Evolutionary conservation across 2,797 vertebrate species (phyloP).

Genomic region (Manis pentadactyla): DNA sequence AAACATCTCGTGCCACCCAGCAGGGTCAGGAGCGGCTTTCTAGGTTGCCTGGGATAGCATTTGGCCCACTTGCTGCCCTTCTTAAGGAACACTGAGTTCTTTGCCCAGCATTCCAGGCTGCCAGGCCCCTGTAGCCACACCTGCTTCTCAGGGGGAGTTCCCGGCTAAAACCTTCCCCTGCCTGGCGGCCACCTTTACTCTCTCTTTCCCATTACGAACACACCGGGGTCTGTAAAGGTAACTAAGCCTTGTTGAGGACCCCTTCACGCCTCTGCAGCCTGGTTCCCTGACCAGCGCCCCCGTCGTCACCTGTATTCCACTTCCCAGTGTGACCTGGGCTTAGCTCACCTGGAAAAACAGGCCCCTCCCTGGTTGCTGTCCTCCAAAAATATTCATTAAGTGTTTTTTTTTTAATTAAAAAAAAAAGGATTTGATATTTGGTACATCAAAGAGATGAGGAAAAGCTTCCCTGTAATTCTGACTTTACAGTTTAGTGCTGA

Average conservation of each 20-base stretch:
- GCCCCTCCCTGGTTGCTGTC: not conserved
- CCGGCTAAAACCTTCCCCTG: not conserved
- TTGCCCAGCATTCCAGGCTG: not conserved
- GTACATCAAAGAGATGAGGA: not conserved
- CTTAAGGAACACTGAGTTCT: not conserved
- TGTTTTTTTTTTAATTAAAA: not conserved
- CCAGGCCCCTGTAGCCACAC: no score
- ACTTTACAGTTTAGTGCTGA: not conserved
- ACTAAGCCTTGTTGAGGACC: not conserved
- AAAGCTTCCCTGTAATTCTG: not conserved
- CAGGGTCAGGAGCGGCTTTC: not conserved
- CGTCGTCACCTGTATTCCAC: rapidly evolving
- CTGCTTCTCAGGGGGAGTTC: not conserved
- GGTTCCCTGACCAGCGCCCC: not conserved
- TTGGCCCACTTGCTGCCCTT: not conserved
- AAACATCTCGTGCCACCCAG: no score
- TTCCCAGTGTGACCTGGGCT: not conserved
- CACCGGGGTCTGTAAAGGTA: rapidly evolving
- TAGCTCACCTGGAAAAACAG: not conserved
- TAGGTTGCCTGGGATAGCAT: rapidly evolving
- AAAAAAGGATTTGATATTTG: not conserved
- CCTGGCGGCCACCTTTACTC: not conserved
- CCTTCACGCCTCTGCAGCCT: not conserved
- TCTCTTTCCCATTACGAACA: not conserved
- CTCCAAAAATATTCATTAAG: not conserved